phyloP scores from a whole-genome alignment of 2,888 invertebrate species.

The Ophioninae sp. region DNA sequence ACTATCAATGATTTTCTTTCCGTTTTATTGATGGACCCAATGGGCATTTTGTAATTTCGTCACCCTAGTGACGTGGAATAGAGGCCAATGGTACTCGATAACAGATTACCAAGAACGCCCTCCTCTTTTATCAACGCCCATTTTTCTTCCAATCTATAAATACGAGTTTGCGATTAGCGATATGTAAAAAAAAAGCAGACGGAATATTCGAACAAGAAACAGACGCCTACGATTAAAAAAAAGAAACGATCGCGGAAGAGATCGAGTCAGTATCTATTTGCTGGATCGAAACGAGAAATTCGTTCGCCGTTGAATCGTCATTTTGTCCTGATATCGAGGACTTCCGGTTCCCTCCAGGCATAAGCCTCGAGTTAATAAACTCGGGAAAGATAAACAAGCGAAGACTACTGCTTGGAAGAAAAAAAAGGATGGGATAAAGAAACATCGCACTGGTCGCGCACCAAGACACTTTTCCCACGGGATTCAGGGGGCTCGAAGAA shows the following conservation, averaged over 20 bases:
- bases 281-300: background rate
- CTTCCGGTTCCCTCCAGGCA: conserved; percentile 43
- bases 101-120: conserved; percentile 46
- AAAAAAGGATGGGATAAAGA: background rate
- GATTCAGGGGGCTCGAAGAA: conserved; percentile 3
- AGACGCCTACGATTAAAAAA: conserved; percentile 45
- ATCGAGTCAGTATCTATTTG: background rate
- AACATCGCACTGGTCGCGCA: background rate
- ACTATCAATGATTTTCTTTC: too few species aligned
- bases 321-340: conserved; percentile 28
- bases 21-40: background rate
- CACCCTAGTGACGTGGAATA: background rate
- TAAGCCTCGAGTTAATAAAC: conserved; percentile 35
- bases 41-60: background rate
- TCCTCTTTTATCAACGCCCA: conserved; percentile 17
- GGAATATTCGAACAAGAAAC: conserved; percentile 11
- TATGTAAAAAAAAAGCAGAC: conserved; percentile 44
- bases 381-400: conserved; percentile 25
- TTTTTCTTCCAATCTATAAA: background rate
- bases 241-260: background rate
- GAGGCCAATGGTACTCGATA: conserved; percentile 2
- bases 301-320: background rate
- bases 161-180: background rate
- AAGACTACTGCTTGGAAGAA: conserved; percentile 32
- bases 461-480: conserved; percentile 47